A percentile compares a stretch with the other conserved stretches of the same genome.
Evolutionary conservation across 2,888 invertebrate genomes (phyloP).

Genomic region (Cosmopolites sordidus): DNA sequence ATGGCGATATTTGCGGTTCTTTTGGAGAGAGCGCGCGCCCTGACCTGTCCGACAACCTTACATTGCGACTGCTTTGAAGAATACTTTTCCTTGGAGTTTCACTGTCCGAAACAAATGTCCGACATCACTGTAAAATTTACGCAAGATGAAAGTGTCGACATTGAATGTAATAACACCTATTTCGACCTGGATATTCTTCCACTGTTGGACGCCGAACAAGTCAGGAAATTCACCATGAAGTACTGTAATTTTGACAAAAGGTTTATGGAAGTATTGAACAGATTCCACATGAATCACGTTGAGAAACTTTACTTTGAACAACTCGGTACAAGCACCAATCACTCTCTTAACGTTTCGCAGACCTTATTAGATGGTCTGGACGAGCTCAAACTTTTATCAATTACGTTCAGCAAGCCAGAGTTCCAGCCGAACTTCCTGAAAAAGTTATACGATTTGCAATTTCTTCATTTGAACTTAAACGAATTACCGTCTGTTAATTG

Average conservation of each 20-base stretch:
- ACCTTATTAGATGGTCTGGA: conserved; percentile 17
- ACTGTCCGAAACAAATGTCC: neutral
- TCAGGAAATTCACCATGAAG: conserved; percentile 52
- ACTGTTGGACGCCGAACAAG: conserved; percentile 48
- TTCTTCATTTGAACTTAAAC: conserved; percentile 30
- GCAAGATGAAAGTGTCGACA: neutral
- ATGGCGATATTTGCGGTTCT: too few relatives aligned
- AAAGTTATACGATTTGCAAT: conserved; percentile 31
- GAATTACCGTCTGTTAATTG: conserved; percentile 47
- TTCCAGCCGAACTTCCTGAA: conserved; percentile 29
- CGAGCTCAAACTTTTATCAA: conserved; percentile 9
- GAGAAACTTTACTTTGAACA: conserved; percentile 26
- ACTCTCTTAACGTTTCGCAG: conserved; percentile 12
- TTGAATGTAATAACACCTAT: neutral
- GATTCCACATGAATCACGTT: conserved; percentile 46
- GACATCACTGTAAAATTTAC: neutral
- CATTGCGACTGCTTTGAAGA: neutral
- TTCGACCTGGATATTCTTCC: conserved; percentile 50
- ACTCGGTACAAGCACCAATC: conserved; percentile 8
- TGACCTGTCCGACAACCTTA: neutral
- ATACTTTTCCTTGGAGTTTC: neutral
- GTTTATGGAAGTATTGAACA: conserved; percentile 51
- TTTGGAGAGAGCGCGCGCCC: too few relatives aligned
- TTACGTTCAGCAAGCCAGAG: conserved; percentile 11
- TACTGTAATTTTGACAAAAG: conserved; percentile 52